Conservation (phyloP, 2,113 vertebrate species). For the Ameiurus melas region DNA sequence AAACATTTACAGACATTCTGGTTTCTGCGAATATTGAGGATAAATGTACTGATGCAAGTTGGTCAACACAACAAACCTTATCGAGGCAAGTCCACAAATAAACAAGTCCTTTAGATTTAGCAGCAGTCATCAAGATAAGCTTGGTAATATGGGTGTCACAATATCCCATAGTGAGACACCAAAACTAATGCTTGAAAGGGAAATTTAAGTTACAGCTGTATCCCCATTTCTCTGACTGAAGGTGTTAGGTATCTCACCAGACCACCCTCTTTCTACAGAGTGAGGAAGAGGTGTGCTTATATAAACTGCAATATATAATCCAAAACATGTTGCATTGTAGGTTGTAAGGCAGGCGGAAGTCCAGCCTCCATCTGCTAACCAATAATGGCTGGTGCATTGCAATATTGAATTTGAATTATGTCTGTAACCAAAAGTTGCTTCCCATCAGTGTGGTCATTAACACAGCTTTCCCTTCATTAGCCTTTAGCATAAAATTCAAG, state of each 20-base stretch:
- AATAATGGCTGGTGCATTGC: not conserved
- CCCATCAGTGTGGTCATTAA: slow-evolving; percentile 3
- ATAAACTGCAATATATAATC: not conserved
- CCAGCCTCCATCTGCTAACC: slow-evolving; percentile 1
- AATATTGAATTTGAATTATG: not conserved
- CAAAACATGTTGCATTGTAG: not conserved
- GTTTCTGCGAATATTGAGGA: not conserved
- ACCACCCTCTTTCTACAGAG: not conserved
- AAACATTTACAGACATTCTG: not conserved
- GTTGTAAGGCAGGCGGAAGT: not conserved
- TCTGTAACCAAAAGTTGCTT: not conserved
- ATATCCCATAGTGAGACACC: not conserved
- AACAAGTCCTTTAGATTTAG: not conserved
- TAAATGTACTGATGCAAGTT: not conserved
- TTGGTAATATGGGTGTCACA: not conserved
- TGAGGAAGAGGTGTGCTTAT: not conserved
- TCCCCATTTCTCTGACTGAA: not conserved
- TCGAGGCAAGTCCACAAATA: not conserved
- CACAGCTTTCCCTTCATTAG: slow-evolving; percentile 44
- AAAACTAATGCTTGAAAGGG: not conserved
- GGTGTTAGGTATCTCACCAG: not conserved
- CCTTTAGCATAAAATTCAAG: slow-evolving; percentile 17
- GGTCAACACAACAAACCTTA: not conserved
- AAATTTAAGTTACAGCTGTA: not conserved
- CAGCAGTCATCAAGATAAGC: not conserved